These are phyloP conservation scores for Athene noctua DNA, from an alignment of 2,113 vertebrate genomes.

Conservation along the genomic window DNA sequence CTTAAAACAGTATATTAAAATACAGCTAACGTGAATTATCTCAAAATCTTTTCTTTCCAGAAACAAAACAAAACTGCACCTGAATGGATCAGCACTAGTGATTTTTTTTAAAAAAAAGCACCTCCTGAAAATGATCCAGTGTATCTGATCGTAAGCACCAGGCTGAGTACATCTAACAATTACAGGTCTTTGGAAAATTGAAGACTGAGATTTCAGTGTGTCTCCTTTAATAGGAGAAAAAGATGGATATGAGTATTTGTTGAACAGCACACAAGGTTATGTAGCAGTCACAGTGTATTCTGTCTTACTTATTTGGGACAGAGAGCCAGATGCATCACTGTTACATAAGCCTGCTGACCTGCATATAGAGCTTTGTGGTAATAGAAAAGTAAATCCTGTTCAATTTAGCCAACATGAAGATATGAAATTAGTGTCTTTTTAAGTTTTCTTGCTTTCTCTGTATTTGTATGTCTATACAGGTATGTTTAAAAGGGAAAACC, in stretches of 20 bases:
- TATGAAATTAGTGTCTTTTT: neutral
- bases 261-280: neutral
- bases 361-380: constrained; percentile 6
- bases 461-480: neutral
- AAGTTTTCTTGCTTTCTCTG: neutral
- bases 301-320: constrained; percentile 13
- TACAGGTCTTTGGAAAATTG: neutral
- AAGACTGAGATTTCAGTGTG: neutral
- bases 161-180: neutral
- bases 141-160: neutral
- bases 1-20: neutral
- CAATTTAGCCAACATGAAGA: neutral
- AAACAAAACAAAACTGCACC: neutral
- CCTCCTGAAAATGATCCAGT: neutral
- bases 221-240: neutral
- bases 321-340: constrained; percentile 31
- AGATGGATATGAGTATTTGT: neutral
- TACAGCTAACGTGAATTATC: neutral
- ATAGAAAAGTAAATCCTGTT: neutral
- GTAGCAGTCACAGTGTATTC: constrained; percentile 25
- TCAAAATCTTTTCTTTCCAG: neutral
- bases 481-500: neutral
- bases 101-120: neutral
- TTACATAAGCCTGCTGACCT: constrained; percentile 63
- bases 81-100: neutral